A percentile compares a stretch with the other conserved stretches of the same genome.
These are phyloP conservation scores for Bombus consobrinus DNA, from an alignment of 1,140 invertebrate genomes.

Conservation along the genomic window DNA sequence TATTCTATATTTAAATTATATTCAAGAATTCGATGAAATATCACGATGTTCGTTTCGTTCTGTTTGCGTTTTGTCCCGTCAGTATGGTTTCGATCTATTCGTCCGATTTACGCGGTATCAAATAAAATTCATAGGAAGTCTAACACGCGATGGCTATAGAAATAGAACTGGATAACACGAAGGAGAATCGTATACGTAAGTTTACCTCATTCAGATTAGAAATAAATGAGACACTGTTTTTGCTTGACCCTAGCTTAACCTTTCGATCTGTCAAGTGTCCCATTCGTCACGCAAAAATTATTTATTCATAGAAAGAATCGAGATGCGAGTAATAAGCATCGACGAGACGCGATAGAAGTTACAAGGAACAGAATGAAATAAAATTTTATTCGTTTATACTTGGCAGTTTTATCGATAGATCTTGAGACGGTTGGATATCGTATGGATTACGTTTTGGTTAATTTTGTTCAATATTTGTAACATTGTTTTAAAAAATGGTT, in stretches of 20 bases:
- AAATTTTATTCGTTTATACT: not conserved
- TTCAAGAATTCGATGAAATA: not conserved
- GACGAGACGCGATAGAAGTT: not conserved
- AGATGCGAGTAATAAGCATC: not conserved
- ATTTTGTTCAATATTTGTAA: not conserved
- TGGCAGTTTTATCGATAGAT: not conserved
- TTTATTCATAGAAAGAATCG: not conserved
- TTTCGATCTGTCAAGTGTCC: conserved; percentile 3
- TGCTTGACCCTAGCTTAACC: conserved; percentile 5
- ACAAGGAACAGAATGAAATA: not conserved
- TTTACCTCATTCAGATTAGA: not conserved
- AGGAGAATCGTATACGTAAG: conserved; percentile 68
- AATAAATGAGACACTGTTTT: not conserved
- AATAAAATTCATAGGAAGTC: conserved; percentile 18
- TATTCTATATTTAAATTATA: not conserved
- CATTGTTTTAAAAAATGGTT: not conserved
- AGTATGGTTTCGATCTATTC: not conserved
- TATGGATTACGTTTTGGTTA: not conserved
- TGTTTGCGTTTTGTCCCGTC: not conserved
- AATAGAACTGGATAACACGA: conserved; percentile 68
- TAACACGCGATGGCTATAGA: conserved; percentile 63
- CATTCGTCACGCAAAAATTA: not conserved
- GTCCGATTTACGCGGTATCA: no score
- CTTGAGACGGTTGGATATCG: no score
- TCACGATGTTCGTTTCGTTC: conserved; percentile 4